phyloP scores from a whole-genome alignment of 2,113 vertebrate species.

The Struthidea cinerea region DNA sequence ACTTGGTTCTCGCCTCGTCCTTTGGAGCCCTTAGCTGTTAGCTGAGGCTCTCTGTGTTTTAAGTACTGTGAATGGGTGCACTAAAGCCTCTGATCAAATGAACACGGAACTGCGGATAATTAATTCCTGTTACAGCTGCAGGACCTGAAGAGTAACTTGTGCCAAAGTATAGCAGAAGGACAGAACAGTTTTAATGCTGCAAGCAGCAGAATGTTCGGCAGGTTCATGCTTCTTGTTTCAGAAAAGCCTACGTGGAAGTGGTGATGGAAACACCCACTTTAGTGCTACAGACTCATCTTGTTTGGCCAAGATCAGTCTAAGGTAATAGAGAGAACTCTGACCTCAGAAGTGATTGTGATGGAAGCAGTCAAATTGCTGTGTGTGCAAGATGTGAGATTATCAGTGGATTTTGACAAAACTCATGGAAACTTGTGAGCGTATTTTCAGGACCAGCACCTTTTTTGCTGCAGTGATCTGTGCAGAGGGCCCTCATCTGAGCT shows the following conservation, averaged over 20 bases:
- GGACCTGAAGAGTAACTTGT: background rate
- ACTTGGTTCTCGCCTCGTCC: background rate
- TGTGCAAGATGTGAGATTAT: background rate
- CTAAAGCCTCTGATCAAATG: background rate
- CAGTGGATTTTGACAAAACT: background rate
- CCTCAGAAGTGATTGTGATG: background rate
- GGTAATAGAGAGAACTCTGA: background rate
- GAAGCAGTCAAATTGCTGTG: background rate
- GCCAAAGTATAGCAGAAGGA: background rate
- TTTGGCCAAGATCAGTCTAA: background rate
- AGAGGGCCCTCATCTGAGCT: background rate
- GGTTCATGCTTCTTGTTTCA: background rate
- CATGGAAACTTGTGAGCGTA: rapidly evolving
- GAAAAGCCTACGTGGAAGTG: background rate
- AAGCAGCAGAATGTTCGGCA: background rate
- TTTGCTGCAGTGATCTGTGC: background rate
- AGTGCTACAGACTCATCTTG: background rate
- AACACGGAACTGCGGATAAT: background rate
- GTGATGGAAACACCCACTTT: background rate
- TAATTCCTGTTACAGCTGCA: slow-evolving; percentile 4
- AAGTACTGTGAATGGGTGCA: background rate
- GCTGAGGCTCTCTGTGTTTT: background rate
- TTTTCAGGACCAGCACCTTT: background rate
- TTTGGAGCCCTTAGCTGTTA: background rate
- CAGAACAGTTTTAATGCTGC: background rate